Evolutionary conservation across 2,113 vertebrate species (phyloP), one percentile per base, ranked within the genome.

Genomic region (Phaethornis superciliosus): DNA sequence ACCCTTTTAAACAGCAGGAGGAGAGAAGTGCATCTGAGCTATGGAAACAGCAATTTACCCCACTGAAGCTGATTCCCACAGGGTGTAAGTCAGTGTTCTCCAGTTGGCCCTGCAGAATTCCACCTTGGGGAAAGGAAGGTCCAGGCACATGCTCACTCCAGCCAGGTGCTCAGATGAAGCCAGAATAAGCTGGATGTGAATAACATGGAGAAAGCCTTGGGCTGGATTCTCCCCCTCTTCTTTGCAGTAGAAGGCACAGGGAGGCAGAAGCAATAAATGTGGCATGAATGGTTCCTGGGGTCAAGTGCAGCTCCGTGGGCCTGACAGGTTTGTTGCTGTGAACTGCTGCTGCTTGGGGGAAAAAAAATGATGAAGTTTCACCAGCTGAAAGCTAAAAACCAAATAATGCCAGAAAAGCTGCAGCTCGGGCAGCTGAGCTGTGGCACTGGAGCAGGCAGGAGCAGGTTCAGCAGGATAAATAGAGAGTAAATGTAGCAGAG

Each of bases 391-490:
- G 58, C 35, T 62, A 32, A 40, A 60, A 37, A 14, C 13, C 20
- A 32, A 33, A 20, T 54, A 22, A 17, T 3, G 15, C 6, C 75
- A 46, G 37, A 77, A 74, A 80, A 84, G 37, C 55, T 56, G 47
- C 9, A 17, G 28, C 60, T 80, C 42, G 20, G 32, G 42, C 44
- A 51, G 37, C 32, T 4, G 12, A 93, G 80, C 55, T 33, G 40
- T 81, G 47, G 89, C n/a, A 30, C 1, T 0, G n/a, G 79, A 13
- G 1, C 1, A 37, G 69, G 74, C 62, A 82, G 71, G 71, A 95
- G 93, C 94, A 94, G 81, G 94, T 95, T 91, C 46, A 65, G 35
- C 89, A 88, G 85, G 87, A 79, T 89, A 40, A 80, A 82, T 40
- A 17, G 75, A 40, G n/a, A 88, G 55, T 17, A 58, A 59, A 70